These are phyloP conservation scores for Trinorchestia longiramus DNA, from an alignment of 1,140 invertebrate genomes.

Conservation along the genomic window DNA sequence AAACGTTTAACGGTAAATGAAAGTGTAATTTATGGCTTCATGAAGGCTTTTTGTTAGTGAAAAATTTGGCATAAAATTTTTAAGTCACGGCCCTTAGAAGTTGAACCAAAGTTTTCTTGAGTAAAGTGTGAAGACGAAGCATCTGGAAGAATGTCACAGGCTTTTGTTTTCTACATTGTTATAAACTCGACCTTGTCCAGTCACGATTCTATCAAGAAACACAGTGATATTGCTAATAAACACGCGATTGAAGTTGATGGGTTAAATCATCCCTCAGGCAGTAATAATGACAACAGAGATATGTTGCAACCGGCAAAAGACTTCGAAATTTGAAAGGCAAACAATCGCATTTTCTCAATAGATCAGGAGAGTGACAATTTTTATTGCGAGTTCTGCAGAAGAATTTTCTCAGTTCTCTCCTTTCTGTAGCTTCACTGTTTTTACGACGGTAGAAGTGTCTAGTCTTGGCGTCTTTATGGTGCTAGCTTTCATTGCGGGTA, in stretches of 20 bases:
- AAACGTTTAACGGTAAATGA: not conserved
- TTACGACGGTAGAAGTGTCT: not conserved
- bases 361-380: too few species aligned
- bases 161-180: too few species aligned
- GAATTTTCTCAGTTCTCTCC: not conserved
- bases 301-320: too few species aligned
- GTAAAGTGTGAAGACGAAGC: not conserved
- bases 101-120: not conserved
- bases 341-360: too few species aligned
- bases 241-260: too few species aligned
- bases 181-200: not conserved
- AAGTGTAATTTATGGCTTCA: not conserved
- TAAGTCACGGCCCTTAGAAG: not conserved
- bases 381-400: not conserved
- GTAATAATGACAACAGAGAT: too few species aligned
- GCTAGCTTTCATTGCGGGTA: not conserved
- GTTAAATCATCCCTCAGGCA: too few species aligned
- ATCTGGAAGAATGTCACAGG: not conserved
- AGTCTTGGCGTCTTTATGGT: not conserved
- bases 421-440: not conserved
- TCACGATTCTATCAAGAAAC: not conserved
- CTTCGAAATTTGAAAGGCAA: too few species aligned
- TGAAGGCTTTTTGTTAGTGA: not conserved
- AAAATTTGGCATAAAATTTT: not conserved
- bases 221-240: not conserved